Evolutionary conservation across 2,797 vertebrate genomes (phyloP).

Genomic region (Pseudochirops cupreus): DNA sequence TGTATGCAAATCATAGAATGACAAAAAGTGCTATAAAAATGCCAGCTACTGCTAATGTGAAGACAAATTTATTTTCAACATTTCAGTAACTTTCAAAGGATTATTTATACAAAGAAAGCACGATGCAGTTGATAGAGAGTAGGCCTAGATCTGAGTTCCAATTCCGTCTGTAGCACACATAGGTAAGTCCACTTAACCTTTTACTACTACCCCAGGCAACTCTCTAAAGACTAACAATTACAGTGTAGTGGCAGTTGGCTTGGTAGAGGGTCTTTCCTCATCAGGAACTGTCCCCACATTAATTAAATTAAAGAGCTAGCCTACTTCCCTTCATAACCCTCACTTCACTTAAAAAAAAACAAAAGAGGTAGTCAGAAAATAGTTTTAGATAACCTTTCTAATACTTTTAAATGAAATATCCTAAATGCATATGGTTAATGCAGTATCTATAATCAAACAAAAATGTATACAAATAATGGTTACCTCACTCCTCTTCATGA

Average conservation of each 20-base stretch:
- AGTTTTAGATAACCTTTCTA: conserved; percentile 21
- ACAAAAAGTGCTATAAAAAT: neutral
- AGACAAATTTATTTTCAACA: neutral
- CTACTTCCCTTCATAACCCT: neutral
- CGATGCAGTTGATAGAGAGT: neutral
- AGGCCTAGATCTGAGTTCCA: neutral
- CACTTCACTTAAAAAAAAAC: conserved; percentile 18
- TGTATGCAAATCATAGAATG: neutral
- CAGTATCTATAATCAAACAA: conserved; percentile 48
- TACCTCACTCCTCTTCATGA: conserved; percentile 25
- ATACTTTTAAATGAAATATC: conserved; percentile 48
- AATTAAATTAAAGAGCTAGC: neutral
- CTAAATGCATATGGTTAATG: conserved; percentile 49
- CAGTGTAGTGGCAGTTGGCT: neutral
- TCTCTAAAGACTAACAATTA: neutral
- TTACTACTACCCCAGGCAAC: neutral
- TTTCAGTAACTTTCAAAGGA: neutral
- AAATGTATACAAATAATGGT: conserved; percentile 50
- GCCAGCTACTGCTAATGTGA: neutral
- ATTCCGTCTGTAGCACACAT: neutral
- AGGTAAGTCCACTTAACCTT: neutral
- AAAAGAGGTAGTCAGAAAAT: conserved; percentile 36
- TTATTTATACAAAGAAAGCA: neutral
- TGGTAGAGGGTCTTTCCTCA: neutral
- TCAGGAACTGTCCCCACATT: neutral